Percentiles rank a stretch among this genome's conserved stretches.
These are phyloP conservation scores for Bemisia tabaci DNA, from an alignment of 1,140 invertebrate species.

Conservation along the genomic window DNA sequence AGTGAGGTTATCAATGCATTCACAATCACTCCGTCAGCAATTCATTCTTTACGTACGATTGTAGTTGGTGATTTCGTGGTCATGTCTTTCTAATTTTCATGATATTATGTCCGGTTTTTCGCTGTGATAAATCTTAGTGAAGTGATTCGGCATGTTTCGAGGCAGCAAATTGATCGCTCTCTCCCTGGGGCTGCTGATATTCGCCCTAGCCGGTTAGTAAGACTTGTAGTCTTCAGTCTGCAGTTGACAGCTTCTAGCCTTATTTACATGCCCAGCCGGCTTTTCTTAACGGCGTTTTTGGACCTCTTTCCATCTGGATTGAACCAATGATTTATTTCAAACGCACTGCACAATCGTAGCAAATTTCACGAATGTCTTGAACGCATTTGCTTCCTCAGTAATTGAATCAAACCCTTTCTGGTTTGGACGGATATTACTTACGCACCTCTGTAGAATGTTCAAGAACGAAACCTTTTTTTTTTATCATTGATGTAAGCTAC, in stretches of 20 bases:
- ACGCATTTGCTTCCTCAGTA: not conserved
- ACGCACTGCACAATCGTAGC: too few species aligned
- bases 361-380: not conserved
- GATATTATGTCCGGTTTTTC: not conserved
- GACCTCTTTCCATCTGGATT: too few species aligned
- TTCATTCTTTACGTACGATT: not conserved
- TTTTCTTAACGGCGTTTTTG: too few species aligned
- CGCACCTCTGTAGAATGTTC: not conserved
- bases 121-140: not conserved
- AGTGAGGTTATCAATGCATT: not conserved
- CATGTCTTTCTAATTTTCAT: not conserved
- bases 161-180: not conserved
- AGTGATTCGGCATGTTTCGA: not conserved
- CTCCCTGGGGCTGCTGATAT: not conserved
- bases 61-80: not conserved
- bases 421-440: not conserved
- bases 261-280: too few species aligned
- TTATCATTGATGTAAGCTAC: not conserved
- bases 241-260: not conserved
- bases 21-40: not conserved
- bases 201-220: not conserved
- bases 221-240: not conserved
- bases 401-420: not conserved
- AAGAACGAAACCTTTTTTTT: not conserved
- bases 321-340: not conserved